A percentile compares a stretch with the other conserved stretches of the same genome.
Conservation (phyloP, 2,888 invertebrate genomes). For the Ommatoiulus sabulosus region DNA sequence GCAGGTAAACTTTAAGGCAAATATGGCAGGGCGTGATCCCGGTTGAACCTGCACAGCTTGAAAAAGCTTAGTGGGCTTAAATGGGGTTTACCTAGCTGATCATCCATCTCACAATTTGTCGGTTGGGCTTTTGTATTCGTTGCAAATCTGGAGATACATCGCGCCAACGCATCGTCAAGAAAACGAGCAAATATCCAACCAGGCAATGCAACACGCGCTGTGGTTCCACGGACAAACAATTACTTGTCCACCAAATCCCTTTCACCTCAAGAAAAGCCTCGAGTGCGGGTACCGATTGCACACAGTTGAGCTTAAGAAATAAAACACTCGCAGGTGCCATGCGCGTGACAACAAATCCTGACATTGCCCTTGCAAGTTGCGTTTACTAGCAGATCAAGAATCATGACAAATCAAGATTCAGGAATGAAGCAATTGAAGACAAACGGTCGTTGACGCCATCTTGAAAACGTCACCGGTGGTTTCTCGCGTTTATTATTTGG, state of each 20-base stretch:
- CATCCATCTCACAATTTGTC: slow-evolving; percentile 45
- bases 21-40: slow-evolving; percentile 30
- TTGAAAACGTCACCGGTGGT: too few relatives aligned
- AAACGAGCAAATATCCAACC: neutral
- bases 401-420: too few relatives aligned
- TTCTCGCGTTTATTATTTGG: too few relatives aligned
- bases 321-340: neutral
- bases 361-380: too few relatives aligned
- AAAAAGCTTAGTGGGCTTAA: slow-evolving; percentile 48
- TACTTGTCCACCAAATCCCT: slow-evolving; percentile 35
- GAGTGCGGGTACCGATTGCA: neutral
- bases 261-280: neutral
- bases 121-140: neutral
- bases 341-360: neutral
- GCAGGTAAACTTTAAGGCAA: slow-evolving; percentile 45
- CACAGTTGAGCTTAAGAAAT: neutral
- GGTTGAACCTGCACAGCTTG: slow-evolving; percentile 7
- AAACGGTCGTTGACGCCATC: too few relatives aligned
- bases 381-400: too few relatives aligned
- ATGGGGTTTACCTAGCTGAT: slow-evolving; percentile 32
- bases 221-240: neutral
- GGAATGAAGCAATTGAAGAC: too few relatives aligned
- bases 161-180: neutral
- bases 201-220: neutral
- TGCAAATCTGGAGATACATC: slow-evolving; percentile 10